Percentiles rank a stretch among this genome's conserved stretches.
These are phyloP conservation scores for Tursiops truncatus DNA, from an alignment of 2,113 vertebrate species.

Conservation along the genomic window DNA sequence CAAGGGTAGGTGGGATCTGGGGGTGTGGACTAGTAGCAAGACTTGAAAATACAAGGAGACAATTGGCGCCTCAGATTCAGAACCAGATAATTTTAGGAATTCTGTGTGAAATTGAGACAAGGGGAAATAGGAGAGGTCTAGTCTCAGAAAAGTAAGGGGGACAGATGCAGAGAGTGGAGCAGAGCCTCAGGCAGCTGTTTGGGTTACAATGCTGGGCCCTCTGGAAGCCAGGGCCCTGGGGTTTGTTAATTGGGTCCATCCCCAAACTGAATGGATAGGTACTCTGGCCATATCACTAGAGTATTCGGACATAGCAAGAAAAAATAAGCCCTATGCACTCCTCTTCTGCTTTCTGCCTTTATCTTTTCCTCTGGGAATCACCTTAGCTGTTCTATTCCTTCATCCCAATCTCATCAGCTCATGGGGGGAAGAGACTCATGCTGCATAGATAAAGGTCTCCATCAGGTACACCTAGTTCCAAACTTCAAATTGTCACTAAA, in stretches of 20 bases:
- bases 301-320: background rate
- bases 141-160: background rate
- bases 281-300: background rate
- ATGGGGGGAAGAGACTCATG: background rate
- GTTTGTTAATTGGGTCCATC: background rate
- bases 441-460: background rate
- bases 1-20: constrained; percentile 33
- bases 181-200: background rate
- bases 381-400: background rate
- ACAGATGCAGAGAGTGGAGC: background rate
- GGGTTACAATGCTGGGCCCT: background rate
- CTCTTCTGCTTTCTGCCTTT: background rate
- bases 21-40: background rate
- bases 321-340: background rate
- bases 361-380: background rate
- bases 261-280: background rate
- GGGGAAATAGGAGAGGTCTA: background rate
- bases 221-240: background rate
- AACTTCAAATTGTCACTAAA: background rate
- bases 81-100: constrained; percentile 27
- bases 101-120: background rate
- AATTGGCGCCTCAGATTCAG: background rate
- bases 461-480: background rate
- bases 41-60: constrained; percentile 10
- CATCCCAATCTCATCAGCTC: background rate